These are phyloP conservation scores for Sitta carolinensis DNA, from an alignment of 2,797 vertebrate genomes.

Conservation along the genomic window DNA sequence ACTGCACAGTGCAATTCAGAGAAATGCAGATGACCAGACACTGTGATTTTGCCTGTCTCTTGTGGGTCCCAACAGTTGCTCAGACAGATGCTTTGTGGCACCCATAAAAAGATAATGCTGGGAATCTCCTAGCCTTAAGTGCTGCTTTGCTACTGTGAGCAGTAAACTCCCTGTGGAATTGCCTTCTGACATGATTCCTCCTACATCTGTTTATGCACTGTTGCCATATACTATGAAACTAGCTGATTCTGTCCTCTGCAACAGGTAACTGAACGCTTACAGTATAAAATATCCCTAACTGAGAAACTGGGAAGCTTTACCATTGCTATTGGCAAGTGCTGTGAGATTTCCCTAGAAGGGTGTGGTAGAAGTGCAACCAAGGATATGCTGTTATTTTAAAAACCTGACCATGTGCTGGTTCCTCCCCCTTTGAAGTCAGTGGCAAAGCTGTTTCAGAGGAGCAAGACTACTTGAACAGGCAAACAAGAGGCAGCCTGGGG, in stretches of 20 bases:
- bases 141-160: background rate
- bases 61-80: background rate
- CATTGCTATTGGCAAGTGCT: background rate
- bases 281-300: background rate
- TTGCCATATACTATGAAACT: background rate
- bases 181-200: background rate
- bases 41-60: background rate
- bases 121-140: background rate
- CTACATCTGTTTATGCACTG: background rate
- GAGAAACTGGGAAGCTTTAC: background rate
- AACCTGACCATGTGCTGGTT: background rate
- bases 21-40: background rate
- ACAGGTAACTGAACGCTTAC: background rate
- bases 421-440: conserved; percentile 40
- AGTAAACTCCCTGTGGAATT: background rate
- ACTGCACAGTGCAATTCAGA: background rate
- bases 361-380: background rate
- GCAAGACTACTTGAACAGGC: background rate
- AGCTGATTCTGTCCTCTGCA: background rate
- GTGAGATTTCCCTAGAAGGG: background rate
- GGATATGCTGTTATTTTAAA: background rate
- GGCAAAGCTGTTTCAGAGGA: background rate
- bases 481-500: conserved; percentile 43
- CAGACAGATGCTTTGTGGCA: background rate
- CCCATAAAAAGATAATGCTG: background rate